Conservation (phyloP, 2,797 vertebrate genomes). For the Remorina albescens region DNA sequence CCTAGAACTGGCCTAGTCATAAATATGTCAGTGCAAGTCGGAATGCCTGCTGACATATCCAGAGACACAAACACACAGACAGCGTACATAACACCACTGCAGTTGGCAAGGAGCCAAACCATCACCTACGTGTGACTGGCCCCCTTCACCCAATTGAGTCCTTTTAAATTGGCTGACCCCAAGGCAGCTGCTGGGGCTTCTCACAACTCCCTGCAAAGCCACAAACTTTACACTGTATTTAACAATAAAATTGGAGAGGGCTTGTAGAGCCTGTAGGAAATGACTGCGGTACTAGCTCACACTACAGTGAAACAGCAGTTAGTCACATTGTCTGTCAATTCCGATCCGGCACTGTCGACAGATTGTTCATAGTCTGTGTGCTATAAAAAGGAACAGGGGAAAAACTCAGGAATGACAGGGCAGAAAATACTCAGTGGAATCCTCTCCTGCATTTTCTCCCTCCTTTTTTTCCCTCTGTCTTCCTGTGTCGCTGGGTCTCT, state of each 20-base stretch:
- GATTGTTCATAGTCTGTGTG: conserved; percentile 49
- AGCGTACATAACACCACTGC: conserved; percentile 13
- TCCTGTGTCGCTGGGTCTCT: conserved; percentile 40
- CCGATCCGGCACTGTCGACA: conserved; percentile 37
- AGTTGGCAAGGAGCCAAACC: conserved; percentile 55
- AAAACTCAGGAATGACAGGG: conserved; percentile 72
- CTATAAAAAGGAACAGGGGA: conserved; percentile 74
- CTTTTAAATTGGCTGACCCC: conserved; percentile 53
- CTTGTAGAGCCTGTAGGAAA: conserved; percentile 50
- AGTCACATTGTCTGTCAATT: conserved; percentile 49
- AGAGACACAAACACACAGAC: conserved; percentile 33
- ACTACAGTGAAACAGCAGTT: conserved; percentile 39
- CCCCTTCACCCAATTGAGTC: conserved; percentile 39
- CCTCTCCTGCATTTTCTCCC: conserved; percentile 52
- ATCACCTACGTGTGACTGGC: conserved; percentile 58
- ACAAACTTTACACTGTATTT: conserved; percentile 46
- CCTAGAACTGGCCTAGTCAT: conserved; percentile 22
- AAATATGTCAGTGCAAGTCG: conserved; percentile 50
- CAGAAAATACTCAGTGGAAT: conserved; percentile 71
- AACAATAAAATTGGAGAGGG: conserved; percentile 45
- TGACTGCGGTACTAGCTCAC: conserved; percentile 38
- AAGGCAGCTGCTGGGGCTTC: conserved; percentile 55
- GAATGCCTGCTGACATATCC: conserved; percentile 56
- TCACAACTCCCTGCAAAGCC: conserved; percentile 62
- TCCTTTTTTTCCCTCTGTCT: conserved; percentile 36